Conservation (phyloP, 2,113 vertebrate genomes). For the Bolborhynchus lineola region DNA sequence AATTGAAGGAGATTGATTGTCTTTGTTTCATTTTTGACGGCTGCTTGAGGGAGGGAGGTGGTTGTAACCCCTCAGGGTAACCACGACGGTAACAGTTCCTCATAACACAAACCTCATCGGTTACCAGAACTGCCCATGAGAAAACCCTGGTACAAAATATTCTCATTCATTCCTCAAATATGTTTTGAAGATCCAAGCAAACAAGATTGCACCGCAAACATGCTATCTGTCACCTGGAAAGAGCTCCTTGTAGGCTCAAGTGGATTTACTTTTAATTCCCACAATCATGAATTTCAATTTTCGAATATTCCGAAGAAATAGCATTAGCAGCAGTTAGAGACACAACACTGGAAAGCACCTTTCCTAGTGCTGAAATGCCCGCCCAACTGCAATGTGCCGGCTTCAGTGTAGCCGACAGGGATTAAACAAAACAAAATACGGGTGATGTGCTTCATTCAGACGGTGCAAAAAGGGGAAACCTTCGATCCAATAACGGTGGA, state of each 20-base stretch:
- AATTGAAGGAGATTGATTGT: conserved; percentile 17
- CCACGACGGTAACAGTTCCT: not conserved
- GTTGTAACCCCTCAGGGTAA: not conserved
- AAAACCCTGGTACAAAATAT: not conserved
- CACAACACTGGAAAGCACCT: not conserved
- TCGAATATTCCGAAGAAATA: not conserved
- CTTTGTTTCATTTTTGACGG: conserved; percentile 27
- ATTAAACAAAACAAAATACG: conserved; percentile 31
- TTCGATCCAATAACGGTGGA: not conserved
- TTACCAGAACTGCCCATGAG: not conserved
- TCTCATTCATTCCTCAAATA: not conserved
- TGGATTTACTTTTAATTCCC: not conserved
- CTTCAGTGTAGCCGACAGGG: not conserved
- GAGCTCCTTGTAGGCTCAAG: not conserved
- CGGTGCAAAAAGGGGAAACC: not conserved
- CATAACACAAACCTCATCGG: not conserved
- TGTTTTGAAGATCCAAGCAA: not conserved
- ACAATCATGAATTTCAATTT: not conserved
- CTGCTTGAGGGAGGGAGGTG: not conserved
- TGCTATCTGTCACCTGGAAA: not conserved
- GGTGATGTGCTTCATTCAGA: not conserved
- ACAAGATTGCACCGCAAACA: rapidly evolving
- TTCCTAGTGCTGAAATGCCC: not conserved
- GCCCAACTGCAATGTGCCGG: not conserved
- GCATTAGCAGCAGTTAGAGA: not conserved